Evolutionary conservation across 1,140 invertebrate genomes (phyloP), one percentile per base, ranked within the genome.

Genomic region (Nixonia krombeini): DNA sequence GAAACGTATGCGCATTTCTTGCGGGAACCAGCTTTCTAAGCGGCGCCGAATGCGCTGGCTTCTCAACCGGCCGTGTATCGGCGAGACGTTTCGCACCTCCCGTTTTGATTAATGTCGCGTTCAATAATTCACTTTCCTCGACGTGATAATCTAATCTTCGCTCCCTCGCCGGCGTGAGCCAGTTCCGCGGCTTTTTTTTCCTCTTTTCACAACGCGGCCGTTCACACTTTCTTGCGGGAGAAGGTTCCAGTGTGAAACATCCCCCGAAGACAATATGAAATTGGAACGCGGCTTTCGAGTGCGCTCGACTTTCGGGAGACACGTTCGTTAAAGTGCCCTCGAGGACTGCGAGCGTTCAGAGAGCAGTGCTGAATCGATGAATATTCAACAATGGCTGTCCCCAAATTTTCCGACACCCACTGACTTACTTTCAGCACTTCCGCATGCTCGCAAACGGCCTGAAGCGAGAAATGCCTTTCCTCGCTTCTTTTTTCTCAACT

Each of bases 291-390:
- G 61, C 73, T 72, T 73, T 76, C 50, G 50, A 50, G 63, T 69
- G 64, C 50, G 51, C 76, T 80, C 70, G 68, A 55, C 55, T 76
- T 74, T 78, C 69, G 67, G 66, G 52, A 63, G 62, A 63, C 69
- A 53, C 28, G 59, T 50, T 56, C 63, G 59, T 26, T 71, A 67
- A 62, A 72, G 75, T 63, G 55, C 57, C 56, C 67, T 72, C 46
- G 29, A 62, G 33, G 50, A 62, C 72, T 61, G 73, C 72, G 73
- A 70, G 68, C 44, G 55, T 53, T 50, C 47, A 16, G 23, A 47
- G 69, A 53, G 42, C 28, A 42, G 18, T 65, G 62, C 65, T 62
- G 62, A 78, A 75, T 68, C 71, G 42, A 57, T 68, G 59, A 69
- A 66, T 74, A 55, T 70, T 47, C 45, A 23, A 74, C 68, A 63